Percentiles rank a stretch among this genome's conserved stretches.
Conservation (phyloP, 2,888 invertebrate species). For the Pharmacophagus antenor region DNA sequence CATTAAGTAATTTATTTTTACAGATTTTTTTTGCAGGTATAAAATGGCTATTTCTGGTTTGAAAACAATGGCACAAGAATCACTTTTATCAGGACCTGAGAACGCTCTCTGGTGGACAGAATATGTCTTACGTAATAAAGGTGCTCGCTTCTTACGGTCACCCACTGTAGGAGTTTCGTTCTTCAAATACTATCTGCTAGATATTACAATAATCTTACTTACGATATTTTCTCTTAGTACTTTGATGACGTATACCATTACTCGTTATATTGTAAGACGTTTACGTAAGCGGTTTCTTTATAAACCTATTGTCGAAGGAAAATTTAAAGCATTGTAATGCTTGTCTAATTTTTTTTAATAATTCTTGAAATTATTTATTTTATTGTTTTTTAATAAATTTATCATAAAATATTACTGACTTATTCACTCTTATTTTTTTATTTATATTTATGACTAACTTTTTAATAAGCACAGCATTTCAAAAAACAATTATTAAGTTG, state of each 20-base stretch:
- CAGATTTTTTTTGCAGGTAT: conserved; percentile 52
- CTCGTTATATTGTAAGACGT: conserved; percentile 44
- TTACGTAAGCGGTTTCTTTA: conserved; percentile 44
- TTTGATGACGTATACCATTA: conserved; percentile 40
- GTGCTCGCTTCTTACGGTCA: conserved; percentile 67
- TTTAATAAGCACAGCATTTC: too few species aligned
- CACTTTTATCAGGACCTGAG: conserved; percentile 66
- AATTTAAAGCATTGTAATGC: conserved; percentile 62
- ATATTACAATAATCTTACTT: conserved; percentile 48
- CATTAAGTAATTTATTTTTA: background rate
- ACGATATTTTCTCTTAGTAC: conserved; percentile 36
- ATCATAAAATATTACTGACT: background rate
- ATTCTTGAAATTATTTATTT: background rate
- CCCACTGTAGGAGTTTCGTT: conserved; percentile 59
- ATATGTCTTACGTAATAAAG: conserved; percentile 70
- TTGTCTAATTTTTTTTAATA: background rate
- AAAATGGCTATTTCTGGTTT: conserved; percentile 53
- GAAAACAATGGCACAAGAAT: conserved; percentile 50
- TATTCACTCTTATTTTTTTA: too few species aligned
- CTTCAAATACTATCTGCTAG: conserved; percentile 63
- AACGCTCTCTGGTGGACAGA: conserved; percentile 79
- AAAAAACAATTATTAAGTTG: too few species aligned
- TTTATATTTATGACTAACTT: too few species aligned
- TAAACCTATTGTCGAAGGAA: conserved; percentile 43
- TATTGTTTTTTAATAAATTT: conserved; percentile 2